Evolutionary conservation across 2,888 invertebrate species (phyloP).

Genomic region (Cistogaster globosa): DNA sequence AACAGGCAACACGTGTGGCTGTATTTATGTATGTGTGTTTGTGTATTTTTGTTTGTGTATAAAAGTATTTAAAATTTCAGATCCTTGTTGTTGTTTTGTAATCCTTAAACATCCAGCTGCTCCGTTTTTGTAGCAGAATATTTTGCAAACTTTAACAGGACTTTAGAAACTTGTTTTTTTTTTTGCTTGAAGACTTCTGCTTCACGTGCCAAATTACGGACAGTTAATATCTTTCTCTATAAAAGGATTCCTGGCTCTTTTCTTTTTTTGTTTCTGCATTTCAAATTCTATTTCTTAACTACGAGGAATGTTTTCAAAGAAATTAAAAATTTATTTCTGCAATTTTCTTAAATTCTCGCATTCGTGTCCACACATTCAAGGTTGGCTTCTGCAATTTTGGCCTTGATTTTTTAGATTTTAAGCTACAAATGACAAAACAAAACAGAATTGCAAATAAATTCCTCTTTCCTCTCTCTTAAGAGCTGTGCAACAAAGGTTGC

Average conservation of each 20-base stretch:
- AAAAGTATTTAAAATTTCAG: neutral
- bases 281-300: neutral
- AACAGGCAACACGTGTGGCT: slow-evolving; percentile 24
- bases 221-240: slow-evolving; percentile 24
- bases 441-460: too few species aligned
- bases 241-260: slow-evolving; percentile 6
- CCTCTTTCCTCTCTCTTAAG: too few species aligned
- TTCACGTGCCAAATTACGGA: slow-evolving; percentile 64
- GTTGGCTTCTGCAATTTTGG: too few species aligned
- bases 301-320: slow-evolving; percentile 1
- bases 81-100: slow-evolving; percentile 15
- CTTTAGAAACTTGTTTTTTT: slow-evolving; percentile 34
- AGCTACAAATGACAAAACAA: too few species aligned
- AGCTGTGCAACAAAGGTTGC: too few species aligned
- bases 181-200: slow-evolving; percentile 18
- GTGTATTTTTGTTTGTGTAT: neutral
- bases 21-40: neutral
- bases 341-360: too few species aligned
- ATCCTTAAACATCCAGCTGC: slow-evolving; percentile 47
- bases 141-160: slow-evolving; percentile 52
- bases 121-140: slow-evolving; percentile 12
- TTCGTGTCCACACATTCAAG: too few species aligned
- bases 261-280: neutral
- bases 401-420: too few species aligned
- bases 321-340: too few species aligned